Evolutionary conservation across 2,797 vertebrate species (phyloP).

Genomic region (Scolopax rusticola): DNA sequence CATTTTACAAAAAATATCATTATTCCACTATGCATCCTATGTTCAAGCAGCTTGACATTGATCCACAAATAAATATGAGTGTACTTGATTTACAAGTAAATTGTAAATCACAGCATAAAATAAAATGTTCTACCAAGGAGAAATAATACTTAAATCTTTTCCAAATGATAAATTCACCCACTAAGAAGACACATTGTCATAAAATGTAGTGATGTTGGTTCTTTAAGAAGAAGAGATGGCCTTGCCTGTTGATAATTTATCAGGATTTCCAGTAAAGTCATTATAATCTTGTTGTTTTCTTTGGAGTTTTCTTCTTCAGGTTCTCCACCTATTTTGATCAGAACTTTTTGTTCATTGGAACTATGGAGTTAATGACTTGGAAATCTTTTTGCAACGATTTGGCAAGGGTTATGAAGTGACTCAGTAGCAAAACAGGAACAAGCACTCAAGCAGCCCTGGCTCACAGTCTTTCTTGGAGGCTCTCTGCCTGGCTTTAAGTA

Average conservation of each 20-base stretch:
- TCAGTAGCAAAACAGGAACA: conserved; percentile 1
- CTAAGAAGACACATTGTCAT: neutral
- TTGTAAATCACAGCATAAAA: neutral
- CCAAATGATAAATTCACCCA: neutral
- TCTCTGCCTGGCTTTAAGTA: conserved; percentile 29
- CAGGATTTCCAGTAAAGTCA: neutral
- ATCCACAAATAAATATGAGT: neutral
- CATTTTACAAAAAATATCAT: neutral
- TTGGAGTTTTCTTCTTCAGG: neutral
- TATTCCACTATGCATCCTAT: neutral
- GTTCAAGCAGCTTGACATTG: neutral
- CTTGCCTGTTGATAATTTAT: neutral
- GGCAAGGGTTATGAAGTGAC: neutral
- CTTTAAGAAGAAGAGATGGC: neutral
- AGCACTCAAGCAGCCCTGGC: neutral
- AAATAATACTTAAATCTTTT: neutral
- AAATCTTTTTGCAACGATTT: conserved; percentile 15
- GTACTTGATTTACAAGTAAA: neutral
- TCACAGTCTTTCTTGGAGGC: neutral
- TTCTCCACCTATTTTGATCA: neutral
- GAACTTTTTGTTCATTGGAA: neutral
- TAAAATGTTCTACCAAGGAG: neutral
- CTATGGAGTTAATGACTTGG: neutral
- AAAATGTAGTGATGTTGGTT: neutral
- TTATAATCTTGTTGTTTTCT: neutral